Conservation (phyloP, 2,888 invertebrate genomes). For the Drosophila anomelani region DNA sequence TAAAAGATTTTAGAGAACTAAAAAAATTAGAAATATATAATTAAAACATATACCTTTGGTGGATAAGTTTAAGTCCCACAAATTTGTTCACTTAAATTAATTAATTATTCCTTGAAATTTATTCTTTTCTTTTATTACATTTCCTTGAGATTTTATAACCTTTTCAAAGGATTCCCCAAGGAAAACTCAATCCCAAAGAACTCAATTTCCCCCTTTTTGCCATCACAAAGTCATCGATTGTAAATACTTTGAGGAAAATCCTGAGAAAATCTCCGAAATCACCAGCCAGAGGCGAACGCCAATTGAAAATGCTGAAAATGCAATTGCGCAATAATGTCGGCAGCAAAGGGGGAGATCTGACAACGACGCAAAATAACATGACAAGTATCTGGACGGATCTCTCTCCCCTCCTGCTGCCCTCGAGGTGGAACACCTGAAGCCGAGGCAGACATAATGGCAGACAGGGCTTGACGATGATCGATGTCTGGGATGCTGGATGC, state of each 20-base stretch:
- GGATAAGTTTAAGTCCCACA: too few species aligned
- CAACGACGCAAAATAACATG: slow-evolving; percentile 55
- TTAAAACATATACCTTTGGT: too few species aligned
- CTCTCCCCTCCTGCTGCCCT: background rate
- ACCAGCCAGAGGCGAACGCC: slow-evolving; percentile 17
- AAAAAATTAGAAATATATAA: background rate
- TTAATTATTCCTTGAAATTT: too few species aligned
- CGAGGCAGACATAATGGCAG: slow-evolving; percentile 29
- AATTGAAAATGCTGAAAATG: slow-evolving; percentile 28
- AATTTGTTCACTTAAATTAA: too few species aligned
- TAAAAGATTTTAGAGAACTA: background rate
- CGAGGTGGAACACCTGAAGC: slow-evolving; percentile 58
- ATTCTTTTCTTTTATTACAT: background rate
- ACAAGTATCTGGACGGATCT: slow-evolving; percentile 47
- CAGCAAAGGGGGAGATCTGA: slow-evolving; percentile 35
- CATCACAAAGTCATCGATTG: slow-evolving; percentile 4
- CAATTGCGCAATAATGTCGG: slow-evolving; percentile 42
- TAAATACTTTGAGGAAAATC: background rate
- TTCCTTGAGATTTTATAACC: background rate
- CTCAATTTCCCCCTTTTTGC: background rate
- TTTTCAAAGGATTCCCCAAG: too few species aligned
- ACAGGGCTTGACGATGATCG: slow-evolving; percentile 65
- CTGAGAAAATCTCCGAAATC: slow-evolving; percentile 19
- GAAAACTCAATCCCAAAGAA: background rate
- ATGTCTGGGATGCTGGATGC: slow-evolving; percentile 47